Percentiles rank a stretch among this genome's conserved stretches.
phyloP scores from a whole-genome alignment of 2,888 invertebrate species.

The Caenorhabditis sp. region DNA sequence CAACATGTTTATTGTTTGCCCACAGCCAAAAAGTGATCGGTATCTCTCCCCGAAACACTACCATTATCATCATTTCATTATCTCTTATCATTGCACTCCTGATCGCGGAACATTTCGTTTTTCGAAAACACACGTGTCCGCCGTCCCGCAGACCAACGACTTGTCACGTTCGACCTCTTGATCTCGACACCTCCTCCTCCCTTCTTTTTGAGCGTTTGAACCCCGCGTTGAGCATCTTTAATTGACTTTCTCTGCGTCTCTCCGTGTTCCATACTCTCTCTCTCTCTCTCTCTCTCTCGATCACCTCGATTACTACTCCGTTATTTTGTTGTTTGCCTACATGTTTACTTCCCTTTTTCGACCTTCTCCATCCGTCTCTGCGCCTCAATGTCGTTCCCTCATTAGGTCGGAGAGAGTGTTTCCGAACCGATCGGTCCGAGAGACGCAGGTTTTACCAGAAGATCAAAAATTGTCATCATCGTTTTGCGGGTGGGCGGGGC shows the following conservation, averaged over 20 bases:
- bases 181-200: neutral
- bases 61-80: neutral
- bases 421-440: neutral
- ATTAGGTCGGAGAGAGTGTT: neutral
- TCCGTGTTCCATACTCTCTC: no score
- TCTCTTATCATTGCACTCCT: neutral
- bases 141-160: neutral
- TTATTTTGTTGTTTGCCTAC: conserved; percentile 33
- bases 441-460: conserved; percentile 14
- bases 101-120: neutral
- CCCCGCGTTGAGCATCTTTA: neutral
- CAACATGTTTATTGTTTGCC: neutral
- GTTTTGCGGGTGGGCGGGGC: conserved; percentile 35
- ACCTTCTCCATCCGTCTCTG: conserved; percentile 29
- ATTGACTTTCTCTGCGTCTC: conserved; percentile 20
- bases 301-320: conserved; percentile 13
- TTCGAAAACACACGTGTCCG: neutral
- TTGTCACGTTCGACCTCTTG: neutral
- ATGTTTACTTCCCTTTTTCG: conserved; percentile 18
- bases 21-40: no score
- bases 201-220: conserved; percentile 7
- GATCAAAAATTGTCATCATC: conserved; percentile 28
- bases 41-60: neutral
- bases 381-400: neutral
- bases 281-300: conserved; percentile 9